phyloP scores from a whole-genome alignment of 2,113 vertebrate species.

The Cinclus cinclus region DNA sequence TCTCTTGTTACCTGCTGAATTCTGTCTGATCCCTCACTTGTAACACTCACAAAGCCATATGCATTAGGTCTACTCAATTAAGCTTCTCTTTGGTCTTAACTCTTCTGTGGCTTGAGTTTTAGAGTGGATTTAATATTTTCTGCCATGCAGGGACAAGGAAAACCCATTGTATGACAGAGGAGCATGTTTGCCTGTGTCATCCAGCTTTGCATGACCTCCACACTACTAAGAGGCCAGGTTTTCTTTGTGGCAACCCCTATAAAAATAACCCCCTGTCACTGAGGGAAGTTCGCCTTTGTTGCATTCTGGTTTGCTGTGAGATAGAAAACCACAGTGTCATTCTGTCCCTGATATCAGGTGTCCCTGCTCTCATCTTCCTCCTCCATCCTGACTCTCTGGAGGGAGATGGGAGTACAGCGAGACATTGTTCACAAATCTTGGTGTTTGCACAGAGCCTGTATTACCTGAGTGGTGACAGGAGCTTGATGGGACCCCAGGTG shows the following conservation, averaged over 20 bases:
- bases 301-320: background rate
- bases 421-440: fast-evolving
- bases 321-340: background rate
- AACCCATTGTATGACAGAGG: background rate
- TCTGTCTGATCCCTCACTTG: background rate
- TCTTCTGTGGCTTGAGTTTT: background rate
- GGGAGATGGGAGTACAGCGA: background rate
- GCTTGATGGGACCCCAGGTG: background rate
- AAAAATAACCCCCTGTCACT: background rate
- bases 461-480: background rate
- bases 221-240: background rate
- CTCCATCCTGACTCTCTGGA: fast-evolving
- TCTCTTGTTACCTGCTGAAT: background rate
- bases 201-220: background rate
- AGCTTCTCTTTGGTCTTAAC: background rate
- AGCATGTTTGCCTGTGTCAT: background rate
- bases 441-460: background rate
- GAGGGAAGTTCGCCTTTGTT: background rate
- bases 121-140: background rate
- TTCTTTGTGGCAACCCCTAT: background rate
- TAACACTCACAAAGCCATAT: background rate
- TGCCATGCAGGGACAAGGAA: background rate
- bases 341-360: too few relatives aligned
- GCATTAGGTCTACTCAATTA: background rate
- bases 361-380: background rate